phyloP scores from a whole-genome alignment of 2,888 invertebrate genomes.

The Polietes domitor region DNA sequence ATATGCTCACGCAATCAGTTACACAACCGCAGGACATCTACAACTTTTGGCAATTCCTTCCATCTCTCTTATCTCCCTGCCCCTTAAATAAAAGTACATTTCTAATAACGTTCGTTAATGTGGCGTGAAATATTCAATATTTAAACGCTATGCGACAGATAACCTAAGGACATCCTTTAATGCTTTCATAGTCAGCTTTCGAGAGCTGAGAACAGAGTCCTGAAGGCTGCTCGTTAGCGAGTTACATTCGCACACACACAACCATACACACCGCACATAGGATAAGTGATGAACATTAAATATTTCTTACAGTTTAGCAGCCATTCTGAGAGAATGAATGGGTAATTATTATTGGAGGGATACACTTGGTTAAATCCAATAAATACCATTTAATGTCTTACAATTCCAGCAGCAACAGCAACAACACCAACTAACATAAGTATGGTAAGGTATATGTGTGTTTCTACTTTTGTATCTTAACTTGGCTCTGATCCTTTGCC shows the following conservation, averaged over 20 bases:
- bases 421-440: neutral
- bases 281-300: constrained; percentile 31
- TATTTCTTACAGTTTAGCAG: constrained; percentile 50
- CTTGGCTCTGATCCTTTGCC: neutral
- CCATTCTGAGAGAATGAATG: constrained; percentile 51
- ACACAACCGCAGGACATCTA: too few relatives aligned
- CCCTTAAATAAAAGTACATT: neutral
- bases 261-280: too few relatives aligned
- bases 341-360: constrained; percentile 58
- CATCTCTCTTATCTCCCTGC: too few relatives aligned
- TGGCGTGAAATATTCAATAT: constrained; percentile 43
- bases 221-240: too few relatives aligned
- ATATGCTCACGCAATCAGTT: too few relatives aligned
- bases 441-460: too few relatives aligned
- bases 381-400: constrained; percentile 63
- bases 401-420: constrained; percentile 6
- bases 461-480: neutral
- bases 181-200: neutral
- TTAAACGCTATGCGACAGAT: constrained; percentile 26
- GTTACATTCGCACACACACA: too few relatives aligned
- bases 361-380: constrained; percentile 60
- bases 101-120: constrained; percentile 32
- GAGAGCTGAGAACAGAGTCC: too few relatives aligned
- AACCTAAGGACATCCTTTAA: constrained; percentile 20
- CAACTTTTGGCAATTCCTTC: too few relatives aligned